Evolutionary conservation across 2,797 vertebrate genomes (phyloP), one percentile per base, ranked within the genome.

Genomic region (Onychomys torridus): DNA sequence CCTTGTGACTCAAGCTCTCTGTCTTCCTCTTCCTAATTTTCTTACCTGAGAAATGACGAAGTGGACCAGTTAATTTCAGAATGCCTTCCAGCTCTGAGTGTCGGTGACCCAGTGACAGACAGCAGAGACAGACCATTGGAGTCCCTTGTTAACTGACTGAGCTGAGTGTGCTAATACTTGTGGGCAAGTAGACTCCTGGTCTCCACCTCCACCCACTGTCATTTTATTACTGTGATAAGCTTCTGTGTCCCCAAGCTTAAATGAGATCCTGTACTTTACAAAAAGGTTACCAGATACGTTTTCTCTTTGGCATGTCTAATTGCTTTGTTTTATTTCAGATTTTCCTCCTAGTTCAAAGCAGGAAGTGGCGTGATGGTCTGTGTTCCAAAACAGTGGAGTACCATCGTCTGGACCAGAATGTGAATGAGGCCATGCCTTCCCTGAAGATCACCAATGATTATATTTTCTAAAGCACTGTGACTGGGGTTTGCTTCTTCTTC

Each of bases 391-490:
- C 98, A 0, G 99, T 99, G 86, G 99, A 99, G 83, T 99, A 99
- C 93, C 99, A 98, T 97, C 99, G 99, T 8, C 98, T 99, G 84
- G 99, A 99, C 98, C 99, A 99, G 96, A 99, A 99, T 25, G 99
- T 99, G 91, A 99, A 99, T 0, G 99, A 99, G 91, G 99, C 99
- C 10, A 99, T 99, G 99, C 99, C 99, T 92, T 99, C 99, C 91
- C 99, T 99, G 92, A 99, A 99, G 98, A 99, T 99, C 98, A 99
- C 99, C 93, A 99, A 99, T 34, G 99, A 99, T 98, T 99, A 99
- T 79, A 98, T 99, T 55, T 99, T 99, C 97, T 99, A 99, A 98
- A 97, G 94, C 96, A 97, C 97, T 98, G 96, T 97, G 97, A 97
- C 95, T 92, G 67, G 73, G 86, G 40, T 97, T 96, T 96, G 96